phyloP scores from a whole-genome alignment of 2,888 invertebrate genomes.

The Palloptera scutellata region DNA sequence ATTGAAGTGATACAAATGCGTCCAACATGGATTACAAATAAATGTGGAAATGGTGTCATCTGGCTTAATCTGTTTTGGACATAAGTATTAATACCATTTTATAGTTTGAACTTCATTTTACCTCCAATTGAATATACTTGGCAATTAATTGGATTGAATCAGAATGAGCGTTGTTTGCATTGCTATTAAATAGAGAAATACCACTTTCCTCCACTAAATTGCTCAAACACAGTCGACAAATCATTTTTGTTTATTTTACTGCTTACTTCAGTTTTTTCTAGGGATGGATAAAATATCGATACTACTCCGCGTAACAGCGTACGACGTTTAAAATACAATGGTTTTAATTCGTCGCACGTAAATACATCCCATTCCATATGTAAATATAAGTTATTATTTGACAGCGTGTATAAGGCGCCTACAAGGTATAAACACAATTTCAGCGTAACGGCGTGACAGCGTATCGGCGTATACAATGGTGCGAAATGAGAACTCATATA shows the following conservation, averaged over 20 bases:
- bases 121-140: constrained; percentile 51
- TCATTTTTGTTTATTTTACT: constrained; percentile 36
- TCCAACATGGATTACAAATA: constrained; percentile 46
- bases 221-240: constrained; percentile 52
- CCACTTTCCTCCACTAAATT: constrained; percentile 45
- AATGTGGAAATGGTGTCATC: constrained; percentile 50
- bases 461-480: no score
- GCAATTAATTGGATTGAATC: constrained; percentile 51
- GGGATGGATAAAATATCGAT: no score
- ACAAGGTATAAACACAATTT: no score
- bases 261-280: no score
- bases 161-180: constrained; percentile 41
- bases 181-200: constrained; percentile 41
- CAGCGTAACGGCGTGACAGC: no score
- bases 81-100: constrained; percentile 11
- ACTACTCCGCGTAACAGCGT: no score
- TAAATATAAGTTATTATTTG: no score
- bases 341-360: no score
- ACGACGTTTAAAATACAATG: no score
- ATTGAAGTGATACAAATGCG: constrained; percentile 48
- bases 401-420: no score
- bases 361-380: no score
- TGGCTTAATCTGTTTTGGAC: constrained; percentile 39
- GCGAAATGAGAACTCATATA: no score
- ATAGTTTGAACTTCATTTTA: constrained; percentile 36